These are phyloP conservation scores for Gymnobelideus leadbeateri DNA, from an alignment of 2,113 vertebrate genomes.

Conservation along the genomic window DNA sequence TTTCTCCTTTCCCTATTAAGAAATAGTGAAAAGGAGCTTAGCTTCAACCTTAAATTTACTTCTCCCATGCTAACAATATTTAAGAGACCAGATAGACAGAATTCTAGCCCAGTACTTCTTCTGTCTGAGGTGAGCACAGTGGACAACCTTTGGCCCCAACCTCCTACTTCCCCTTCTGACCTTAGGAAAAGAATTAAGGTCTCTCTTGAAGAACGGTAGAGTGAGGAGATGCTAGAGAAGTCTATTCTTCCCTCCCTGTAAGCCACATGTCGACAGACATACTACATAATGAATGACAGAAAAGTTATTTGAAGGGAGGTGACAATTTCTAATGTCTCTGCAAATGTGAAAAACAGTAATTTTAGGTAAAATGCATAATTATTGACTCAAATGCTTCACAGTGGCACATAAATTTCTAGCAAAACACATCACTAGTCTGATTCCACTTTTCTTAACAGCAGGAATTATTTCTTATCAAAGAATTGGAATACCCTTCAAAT, in stretches of 20 bases:
- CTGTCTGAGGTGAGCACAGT: background rate
- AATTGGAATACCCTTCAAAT: background rate
- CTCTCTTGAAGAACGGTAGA: background rate
- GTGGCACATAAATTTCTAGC: background rate
- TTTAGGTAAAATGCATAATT: background rate
- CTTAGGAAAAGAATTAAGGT: background rate
- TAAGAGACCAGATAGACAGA: background rate
- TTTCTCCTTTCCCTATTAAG: background rate
- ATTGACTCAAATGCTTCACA: background rate
- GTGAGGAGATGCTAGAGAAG: background rate
- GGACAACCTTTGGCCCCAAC: background rate
- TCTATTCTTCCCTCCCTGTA: background rate
- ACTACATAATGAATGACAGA: background rate
- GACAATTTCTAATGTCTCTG: background rate
- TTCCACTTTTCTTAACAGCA: background rate
- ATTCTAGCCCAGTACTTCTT: background rate
- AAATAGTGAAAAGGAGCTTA: background rate
- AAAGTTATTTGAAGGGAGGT: background rate
- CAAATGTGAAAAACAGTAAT: background rate
- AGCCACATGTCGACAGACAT: background rate
- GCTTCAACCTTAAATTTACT: background rate
- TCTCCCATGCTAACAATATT: background rate
- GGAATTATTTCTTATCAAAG: background rate
- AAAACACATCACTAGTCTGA: background rate
- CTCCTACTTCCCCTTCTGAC: background rate